Conservation (phyloP, 2,113 vertebrate species). For the Anhinga rufa region DNA sequence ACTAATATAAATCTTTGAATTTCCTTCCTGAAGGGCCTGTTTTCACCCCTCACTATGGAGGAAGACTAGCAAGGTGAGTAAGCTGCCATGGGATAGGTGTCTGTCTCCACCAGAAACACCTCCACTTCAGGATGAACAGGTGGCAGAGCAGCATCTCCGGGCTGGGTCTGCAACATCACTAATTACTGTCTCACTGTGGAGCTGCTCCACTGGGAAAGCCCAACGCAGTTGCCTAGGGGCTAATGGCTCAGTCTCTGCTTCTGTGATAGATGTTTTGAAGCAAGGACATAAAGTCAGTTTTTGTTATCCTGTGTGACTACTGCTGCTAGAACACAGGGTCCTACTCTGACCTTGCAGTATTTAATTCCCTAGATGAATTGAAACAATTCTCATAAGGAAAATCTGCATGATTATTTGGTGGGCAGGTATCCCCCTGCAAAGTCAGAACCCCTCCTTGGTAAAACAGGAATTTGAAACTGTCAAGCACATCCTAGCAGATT, state of each 20-base stretch:
- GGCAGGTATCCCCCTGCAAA: neutral
- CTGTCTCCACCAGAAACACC: neutral
- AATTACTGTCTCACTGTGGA: neutral
- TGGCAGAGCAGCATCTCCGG: neutral
- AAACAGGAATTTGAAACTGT: neutral
- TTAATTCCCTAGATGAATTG: neutral
- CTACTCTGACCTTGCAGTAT: neutral
- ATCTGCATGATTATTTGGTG: neutral
- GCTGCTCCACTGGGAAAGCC: neutral
- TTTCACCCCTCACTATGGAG: neutral
- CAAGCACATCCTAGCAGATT: neutral
- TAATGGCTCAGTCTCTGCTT: neutral
- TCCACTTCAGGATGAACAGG: neutral
- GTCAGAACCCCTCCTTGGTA: neutral
- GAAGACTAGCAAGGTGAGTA: neutral
- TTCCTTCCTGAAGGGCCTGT: neutral
- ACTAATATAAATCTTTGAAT: neutral
- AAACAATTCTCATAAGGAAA: neutral
- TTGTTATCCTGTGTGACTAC: neutral
- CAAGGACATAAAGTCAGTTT: neutral
- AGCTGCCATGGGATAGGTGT: neutral
- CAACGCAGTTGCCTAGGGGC: accelerated
- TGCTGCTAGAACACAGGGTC: neutral
- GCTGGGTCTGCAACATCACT: neutral
- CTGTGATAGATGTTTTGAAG: neutral